Evolutionary conservation across 2,113 vertebrate species (phyloP).

Genomic region (Typhlomys cinereus): DNA sequence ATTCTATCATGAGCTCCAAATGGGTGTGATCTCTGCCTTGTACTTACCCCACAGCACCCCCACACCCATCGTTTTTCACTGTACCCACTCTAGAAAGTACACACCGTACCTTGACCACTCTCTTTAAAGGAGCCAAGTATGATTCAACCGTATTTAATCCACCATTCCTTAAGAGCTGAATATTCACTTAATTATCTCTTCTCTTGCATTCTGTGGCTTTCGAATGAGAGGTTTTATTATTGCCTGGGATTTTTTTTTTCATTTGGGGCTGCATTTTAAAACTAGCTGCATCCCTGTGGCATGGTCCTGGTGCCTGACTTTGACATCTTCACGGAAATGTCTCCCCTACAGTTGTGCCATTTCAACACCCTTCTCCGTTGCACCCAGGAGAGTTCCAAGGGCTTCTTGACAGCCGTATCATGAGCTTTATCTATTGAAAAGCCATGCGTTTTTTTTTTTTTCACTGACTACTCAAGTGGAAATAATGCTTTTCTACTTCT

Average conservation of each 20-base stretch:
- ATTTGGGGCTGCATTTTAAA: neutral
- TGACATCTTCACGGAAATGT: neutral
- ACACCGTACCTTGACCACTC: neutral
- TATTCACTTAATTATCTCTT: slow-evolving; percentile 37
- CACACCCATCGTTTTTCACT: neutral
- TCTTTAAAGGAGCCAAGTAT: neutral
- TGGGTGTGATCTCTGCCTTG: neutral
- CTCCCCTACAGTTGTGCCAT: neutral
- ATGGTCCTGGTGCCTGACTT: neutral
- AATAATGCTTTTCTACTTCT: neutral
- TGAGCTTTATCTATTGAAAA: slow-evolving; percentile 13
- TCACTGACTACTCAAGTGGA: neutral
- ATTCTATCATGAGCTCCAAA: neutral
- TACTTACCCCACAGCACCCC: too few species aligned
- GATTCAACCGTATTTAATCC: neutral
- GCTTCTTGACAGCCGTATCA: neutral
- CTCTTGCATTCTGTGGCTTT: slow-evolving; percentile 17
- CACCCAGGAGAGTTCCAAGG: neutral
- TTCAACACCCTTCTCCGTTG: neutral
- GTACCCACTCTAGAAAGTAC: neutral
- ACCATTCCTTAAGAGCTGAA: neutral
- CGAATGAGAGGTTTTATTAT: neutral
- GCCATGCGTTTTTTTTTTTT: neutral
- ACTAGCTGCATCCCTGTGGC: neutral
- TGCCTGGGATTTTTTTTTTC: slow-evolving; percentile 1